phyloP scores from a whole-genome alignment of 2,888 invertebrate species.

The Chrysolina haemoptera region DNA sequence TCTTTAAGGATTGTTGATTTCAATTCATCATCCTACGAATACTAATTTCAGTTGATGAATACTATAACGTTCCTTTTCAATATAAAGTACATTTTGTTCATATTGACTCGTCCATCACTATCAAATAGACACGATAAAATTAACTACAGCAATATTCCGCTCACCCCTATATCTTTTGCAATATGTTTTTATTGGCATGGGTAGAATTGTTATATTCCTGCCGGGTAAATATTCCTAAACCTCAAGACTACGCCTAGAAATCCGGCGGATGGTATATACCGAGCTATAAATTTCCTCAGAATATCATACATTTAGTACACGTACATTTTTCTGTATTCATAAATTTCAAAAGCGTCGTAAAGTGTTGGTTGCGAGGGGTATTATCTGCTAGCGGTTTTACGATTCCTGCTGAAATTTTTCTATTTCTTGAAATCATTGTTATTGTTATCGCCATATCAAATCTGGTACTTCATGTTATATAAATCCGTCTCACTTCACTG shows the following conservation, averaged over 20 bases:
- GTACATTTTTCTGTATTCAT: slow-evolving; percentile 49
- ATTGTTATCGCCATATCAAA: slow-evolving; percentile 36
- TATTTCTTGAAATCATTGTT: slow-evolving; percentile 34
- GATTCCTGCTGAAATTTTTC: slow-evolving; percentile 41
- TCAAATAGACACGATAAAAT: neutral
- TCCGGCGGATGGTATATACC: slow-evolving; percentile 2
- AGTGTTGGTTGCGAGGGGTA: slow-evolving; percentile 57
- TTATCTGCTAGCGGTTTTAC: slow-evolving; percentile 57
- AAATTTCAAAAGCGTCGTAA: slow-evolving; percentile 58
- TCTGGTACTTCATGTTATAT: slow-evolving; percentile 18
- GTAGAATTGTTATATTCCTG: neutral
- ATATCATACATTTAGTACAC: slow-evolving; percentile 38
- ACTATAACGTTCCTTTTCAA: too few species aligned
- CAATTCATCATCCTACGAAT: too few species aligned
- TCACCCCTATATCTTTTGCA: neutral
- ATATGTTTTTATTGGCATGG: slow-evolving; percentile 10
- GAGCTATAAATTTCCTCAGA: slow-evolving; percentile 27
- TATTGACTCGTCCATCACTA: too few species aligned
- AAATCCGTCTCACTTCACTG: neutral
- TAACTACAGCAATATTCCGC: neutral
- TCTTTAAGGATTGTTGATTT: too few species aligned
- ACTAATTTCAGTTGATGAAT: too few species aligned
- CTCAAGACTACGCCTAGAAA: neutral
- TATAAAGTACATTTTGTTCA: too few species aligned
- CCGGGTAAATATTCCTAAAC: neutral